Base-by-base conservation (phyloP, 2,113 vertebrate genomes). In the Cynocephalus volans region DNA sequence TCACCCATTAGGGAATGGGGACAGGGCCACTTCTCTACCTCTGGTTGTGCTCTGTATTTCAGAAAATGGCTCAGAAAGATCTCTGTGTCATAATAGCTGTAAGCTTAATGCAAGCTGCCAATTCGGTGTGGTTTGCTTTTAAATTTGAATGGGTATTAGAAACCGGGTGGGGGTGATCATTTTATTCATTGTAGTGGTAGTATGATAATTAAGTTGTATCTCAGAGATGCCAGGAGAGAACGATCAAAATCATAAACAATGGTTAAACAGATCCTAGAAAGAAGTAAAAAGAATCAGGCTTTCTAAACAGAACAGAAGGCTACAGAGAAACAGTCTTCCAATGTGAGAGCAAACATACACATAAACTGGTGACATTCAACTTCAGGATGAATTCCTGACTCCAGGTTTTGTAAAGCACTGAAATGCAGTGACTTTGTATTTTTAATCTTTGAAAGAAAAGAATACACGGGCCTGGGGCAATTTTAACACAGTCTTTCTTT, bases 201-300 rank as follows among this genome's bases (percentile, higher is more conserved):
- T 88, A 80, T 45, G 90, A 93, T 97, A 92, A 98, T 97, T 97
- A 94, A 92, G 58, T 54, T 96, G 67, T 93, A 95, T 90, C 65
- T 75, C 83, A 70, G 70, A 96, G 54, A 56, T 90, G 67, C 95
- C 92, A 95, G 45, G 76, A 83, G 67, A 92, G 81, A 95, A 24
- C 93, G 81, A 91, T 62, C 75, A 76, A 76, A 92, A 84, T 95
- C 62, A 93, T 94, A 96, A 97, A 96, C 72, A 97, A 91, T 84
- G 79, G 88, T 81, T 84, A 92, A 93, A 79, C 76, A 60, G 60
- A 90, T 56, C 76, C 54, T 91, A 58, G 19, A 94, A 96, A 89
- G 62, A 41, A 77, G 70, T 48, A 87, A 88, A 95, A 80, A 50
- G 50, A 93, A 85, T 18, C 56, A 24, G 52, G 8, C 45, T 96